Evolutionary conservation across 1,140 invertebrate species (phyloP).

Genomic region (Drosophila serrata): DNA sequence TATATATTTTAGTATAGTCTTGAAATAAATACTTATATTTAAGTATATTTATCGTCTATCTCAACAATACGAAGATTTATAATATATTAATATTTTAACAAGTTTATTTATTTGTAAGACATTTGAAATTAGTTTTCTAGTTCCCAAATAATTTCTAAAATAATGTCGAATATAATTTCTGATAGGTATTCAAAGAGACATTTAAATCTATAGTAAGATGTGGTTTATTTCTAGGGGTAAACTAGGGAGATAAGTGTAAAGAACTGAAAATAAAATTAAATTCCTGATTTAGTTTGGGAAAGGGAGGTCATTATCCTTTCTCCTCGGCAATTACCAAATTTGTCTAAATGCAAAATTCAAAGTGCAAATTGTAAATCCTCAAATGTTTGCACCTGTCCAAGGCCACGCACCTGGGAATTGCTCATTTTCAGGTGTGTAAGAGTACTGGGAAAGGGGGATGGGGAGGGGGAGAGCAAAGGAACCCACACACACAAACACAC

Average conservation of each 20-base stretch:
- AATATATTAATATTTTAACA: not conserved
- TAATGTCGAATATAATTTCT: too few species aligned
- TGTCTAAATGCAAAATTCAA: slow-evolving; percentile 52
- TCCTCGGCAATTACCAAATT: slow-evolving; percentile 44
- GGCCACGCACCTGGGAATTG: slow-evolving; percentile 50
- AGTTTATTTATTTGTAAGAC: too few species aligned
- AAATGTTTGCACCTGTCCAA: slow-evolving; percentile 49
- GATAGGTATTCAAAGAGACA: too few species aligned
- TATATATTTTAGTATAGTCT: not conserved
- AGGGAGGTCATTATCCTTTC: not conserved
- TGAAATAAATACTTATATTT: too few species aligned
- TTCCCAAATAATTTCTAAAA: too few species aligned
- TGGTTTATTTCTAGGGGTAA: too few species aligned
- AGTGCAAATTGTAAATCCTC: slow-evolving; percentile 54
- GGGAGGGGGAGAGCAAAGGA: not conserved
- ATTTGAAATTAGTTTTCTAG: too few species aligned
- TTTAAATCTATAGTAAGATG: too few species aligned
- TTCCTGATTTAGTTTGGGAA: slow-evolving; percentile 20
- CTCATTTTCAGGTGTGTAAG: slow-evolving; percentile 38
- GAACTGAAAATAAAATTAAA: not conserved
- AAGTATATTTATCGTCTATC: not conserved
- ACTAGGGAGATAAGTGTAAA: too few species aligned
- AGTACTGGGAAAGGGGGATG: not conserved
- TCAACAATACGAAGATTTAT: too few species aligned
- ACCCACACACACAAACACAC: slow-evolving; percentile 17